Evolutionary conservation across 1,140 invertebrate genomes (phyloP), one percentile per base, ranked within the genome.

Genomic region (Drosophila virilis): DNA sequence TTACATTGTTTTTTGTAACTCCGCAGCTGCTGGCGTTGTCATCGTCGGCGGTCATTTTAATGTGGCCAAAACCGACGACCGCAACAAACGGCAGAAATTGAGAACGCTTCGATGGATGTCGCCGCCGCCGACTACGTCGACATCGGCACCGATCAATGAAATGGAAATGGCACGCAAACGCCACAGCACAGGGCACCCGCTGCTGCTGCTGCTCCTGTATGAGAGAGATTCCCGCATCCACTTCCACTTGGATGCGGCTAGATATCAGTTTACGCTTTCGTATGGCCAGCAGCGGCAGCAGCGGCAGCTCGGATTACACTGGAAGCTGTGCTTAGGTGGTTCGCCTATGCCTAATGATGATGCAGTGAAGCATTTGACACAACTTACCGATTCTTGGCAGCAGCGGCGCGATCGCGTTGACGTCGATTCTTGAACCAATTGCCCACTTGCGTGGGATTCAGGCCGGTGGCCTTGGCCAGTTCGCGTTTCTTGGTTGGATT

Each of bases 381-480:
- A 42, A 89, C 95, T 93, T 94, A 99, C 97, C 98, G 96, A 94
- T 99, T 99, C 94, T 99, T 99, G 51, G 98, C 98, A n/a, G 98
- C 98, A 8, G 99, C 99, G 9, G 99, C 99, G 78, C 99, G 94
- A 94, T 99, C 99, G 75, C 99, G 94, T 93, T 99, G 99, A 82
- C 99, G 94, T 66, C 99, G 94, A 94, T 99, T 99, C 93, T 99
- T 99, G 95, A 99, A 99, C 99, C 99, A 99, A 94, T 99, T 99
- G 48, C 99, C 99, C 65, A 99, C 99, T 93, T 99, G 99, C 52
- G 99, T 99, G 7, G 98, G 98, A 61, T 99, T 99, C 51, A 99
- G 95, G 1, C 98, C 98, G 37, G 99, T 99, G 45, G 98, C 98
- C 84, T 97, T 96, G 15, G 99, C 99, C 83, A 99, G 93, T 93